These are phyloP conservation scores for Pharmacophagus antenor DNA, from an alignment of 2,888 invertebrate species.

Conservation along the genomic window DNA sequence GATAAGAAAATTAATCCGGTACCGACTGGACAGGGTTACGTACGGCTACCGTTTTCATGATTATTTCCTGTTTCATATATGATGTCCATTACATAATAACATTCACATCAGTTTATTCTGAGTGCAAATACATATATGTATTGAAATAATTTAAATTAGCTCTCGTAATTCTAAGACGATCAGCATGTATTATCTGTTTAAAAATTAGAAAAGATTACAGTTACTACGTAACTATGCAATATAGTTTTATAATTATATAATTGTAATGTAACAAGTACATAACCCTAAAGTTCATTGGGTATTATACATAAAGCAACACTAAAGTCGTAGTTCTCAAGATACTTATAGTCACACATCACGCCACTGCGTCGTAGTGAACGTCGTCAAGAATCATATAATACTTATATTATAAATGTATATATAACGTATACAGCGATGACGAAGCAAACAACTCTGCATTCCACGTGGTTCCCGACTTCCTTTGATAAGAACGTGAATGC, in stretches of 20 bases:
- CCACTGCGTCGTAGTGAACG: conserved; percentile 36
- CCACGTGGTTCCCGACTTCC: conserved; percentile 41
- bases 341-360: conserved; percentile 43
- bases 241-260: conserved; percentile 6
- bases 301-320: conserved; percentile 18
- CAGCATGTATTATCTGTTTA: conserved; percentile 15
- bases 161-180: conserved; percentile 17
- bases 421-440: conserved; percentile 30
- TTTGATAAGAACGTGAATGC: conserved; percentile 31
- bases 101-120: conserved; percentile 3
- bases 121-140: conserved; percentile 8
- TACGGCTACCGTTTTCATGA: conserved; percentile 9
- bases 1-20: conserved; percentile 23
- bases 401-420: conserved; percentile 12
- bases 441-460: conserved; percentile 44
- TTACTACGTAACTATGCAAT: conserved; percentile 1
- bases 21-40: conserved; percentile 14
- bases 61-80: background rate
- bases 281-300: conserved; percentile 13
- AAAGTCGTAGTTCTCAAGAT: conserved; percentile 31
- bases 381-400: conserved; percentile 14
- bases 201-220: conserved; percentile 19
- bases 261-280: too few relatives aligned
- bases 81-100: conserved; percentile 16
- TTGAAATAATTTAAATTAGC: conserved; percentile 15